Conservation (phyloP, 2,797 vertebrate genomes). For the Lagocephalus sceleratus region DNA sequence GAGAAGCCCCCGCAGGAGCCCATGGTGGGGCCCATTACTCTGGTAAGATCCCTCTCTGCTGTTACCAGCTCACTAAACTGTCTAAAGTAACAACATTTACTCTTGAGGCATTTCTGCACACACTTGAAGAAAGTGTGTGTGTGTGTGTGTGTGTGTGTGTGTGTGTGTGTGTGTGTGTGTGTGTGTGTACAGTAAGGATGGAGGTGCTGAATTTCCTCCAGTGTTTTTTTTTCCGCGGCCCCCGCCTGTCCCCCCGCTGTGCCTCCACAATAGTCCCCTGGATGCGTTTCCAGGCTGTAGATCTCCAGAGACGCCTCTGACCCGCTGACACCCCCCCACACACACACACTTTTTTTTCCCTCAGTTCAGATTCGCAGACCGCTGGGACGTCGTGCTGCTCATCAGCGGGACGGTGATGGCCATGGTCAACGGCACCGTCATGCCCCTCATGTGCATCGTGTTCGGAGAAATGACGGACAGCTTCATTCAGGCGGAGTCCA, state of each 20-base stretch:
- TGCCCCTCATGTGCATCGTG: constrained; percentile 85
- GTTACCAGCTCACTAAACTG: background rate
- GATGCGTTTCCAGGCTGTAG: background rate
- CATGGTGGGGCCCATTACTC: constrained; percentile 64
- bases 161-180: background rate
- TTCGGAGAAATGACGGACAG: constrained; percentile 93
- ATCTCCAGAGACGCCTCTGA: background rate
- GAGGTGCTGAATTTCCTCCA: background rate
- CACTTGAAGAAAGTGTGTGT: background rate
- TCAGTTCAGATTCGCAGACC: constrained; percentile 90
- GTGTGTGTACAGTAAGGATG: background rate
- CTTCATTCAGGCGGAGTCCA: constrained; percentile 65
- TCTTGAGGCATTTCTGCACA: background rate
- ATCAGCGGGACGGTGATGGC: constrained; percentile 77
- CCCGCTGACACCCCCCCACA: background rate
- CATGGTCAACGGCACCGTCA: constrained; percentile 77
- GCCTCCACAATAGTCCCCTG: background rate
- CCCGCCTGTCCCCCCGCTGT: background rate
- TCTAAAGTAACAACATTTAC: background rate
- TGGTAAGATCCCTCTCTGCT: constrained; percentile 51
- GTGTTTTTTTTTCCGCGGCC: background rate
- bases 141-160: background rate
- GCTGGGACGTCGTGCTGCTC: constrained; percentile 79
- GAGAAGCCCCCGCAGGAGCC: constrained; percentile 49
- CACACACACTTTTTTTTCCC: constrained; percentile 5